These are phyloP conservation scores for Ascaphus truei DNA, from an alignment of 2,113 vertebrate species.

Conservation along the genomic window DNA sequence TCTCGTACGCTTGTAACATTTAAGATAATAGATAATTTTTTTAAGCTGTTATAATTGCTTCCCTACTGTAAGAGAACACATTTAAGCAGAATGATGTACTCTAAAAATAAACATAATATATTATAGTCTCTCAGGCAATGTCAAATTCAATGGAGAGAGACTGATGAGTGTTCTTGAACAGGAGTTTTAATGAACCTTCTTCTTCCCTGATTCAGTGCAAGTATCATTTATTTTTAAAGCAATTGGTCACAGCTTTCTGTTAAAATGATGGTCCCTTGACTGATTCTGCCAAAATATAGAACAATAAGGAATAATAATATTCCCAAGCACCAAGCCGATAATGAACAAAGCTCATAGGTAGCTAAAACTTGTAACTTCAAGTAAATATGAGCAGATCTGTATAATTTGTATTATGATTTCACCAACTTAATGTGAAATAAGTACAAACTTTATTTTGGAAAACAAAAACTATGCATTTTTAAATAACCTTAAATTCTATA, in stretches of 20 bases:
- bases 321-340: constrained; percentile 38
- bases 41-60: no score
- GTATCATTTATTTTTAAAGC: constrained; percentile 58
- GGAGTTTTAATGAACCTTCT: constrained; percentile 56
- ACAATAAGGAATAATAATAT: constrained; percentile 50
- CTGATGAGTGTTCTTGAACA: constrained; percentile 47
- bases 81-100: constrained; percentile 50
- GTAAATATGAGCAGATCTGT: background rate
- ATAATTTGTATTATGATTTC: background rate
- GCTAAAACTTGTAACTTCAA: constrained; percentile 22
- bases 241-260: constrained; percentile 45
- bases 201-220: constrained; percentile 45
- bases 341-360: constrained; percentile 45
- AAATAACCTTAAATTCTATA: no score
- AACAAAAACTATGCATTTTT: no score
- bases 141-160: constrained; percentile 56
- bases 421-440: background rate
- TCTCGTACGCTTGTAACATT: no score
- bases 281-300: constrained; percentile 48
- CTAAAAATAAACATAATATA: constrained; percentile 65
- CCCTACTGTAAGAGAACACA: constrained; percentile 36
- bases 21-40: no score
- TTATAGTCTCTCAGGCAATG: constrained; percentile 46
- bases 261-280: constrained; percentile 49
- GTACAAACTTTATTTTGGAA: background rate